phyloP scores from a whole-genome alignment of 2,888 invertebrate genomes.

The Yponomeuta cagnagella region DNA sequence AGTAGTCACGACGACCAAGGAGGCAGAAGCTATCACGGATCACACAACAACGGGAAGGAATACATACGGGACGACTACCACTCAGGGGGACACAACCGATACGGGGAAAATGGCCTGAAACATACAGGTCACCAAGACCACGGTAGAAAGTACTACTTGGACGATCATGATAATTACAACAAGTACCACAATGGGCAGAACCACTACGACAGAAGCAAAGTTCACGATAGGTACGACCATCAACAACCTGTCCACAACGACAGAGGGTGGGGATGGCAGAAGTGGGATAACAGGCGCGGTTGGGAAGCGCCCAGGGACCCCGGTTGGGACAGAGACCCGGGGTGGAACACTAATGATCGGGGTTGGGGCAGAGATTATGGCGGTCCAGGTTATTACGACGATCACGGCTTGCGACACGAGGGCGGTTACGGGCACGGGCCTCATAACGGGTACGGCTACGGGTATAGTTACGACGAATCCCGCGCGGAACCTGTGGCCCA shows the following conservation, averaged over 20 bases:
- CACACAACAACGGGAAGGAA: conserved; percentile 61
- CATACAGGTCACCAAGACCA: conserved; percentile 57
- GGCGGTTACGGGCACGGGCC: conserved; percentile 61
- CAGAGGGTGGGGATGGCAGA: conserved; percentile 53
- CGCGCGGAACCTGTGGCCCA: conserved; percentile 49
- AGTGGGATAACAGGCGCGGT: conserved; percentile 44
- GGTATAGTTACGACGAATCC: conserved; percentile 59
- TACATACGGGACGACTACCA: conserved; percentile 54
- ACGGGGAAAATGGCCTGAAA: conserved; percentile 59
- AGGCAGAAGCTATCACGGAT: conserved; percentile 57
- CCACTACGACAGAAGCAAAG: conserved; percentile 51
- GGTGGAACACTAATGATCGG: conserved; percentile 27
- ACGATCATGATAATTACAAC: conserved; percentile 58
- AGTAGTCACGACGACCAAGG: conserved; percentile 61
- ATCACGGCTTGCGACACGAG: conserved; percentile 55
- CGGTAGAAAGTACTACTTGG: conserved; percentile 63
- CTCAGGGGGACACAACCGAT: conserved; percentile 53
- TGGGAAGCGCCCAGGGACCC: conserved; percentile 33
- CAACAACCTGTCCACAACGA: conserved; percentile 40
- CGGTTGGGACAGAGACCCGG: conserved; percentile 24
- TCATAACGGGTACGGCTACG: conserved; percentile 59
- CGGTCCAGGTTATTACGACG: conserved; percentile 61
- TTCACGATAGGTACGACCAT: conserved; percentile 44
- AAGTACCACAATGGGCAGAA: conserved; percentile 58
- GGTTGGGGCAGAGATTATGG: conserved; percentile 46